Evolutionary conservation across 35 echinoderm and acorn worm species (phyloP), one percentile per base, ranked within the genome.

Genomic region (Diadema setosum): DNA sequence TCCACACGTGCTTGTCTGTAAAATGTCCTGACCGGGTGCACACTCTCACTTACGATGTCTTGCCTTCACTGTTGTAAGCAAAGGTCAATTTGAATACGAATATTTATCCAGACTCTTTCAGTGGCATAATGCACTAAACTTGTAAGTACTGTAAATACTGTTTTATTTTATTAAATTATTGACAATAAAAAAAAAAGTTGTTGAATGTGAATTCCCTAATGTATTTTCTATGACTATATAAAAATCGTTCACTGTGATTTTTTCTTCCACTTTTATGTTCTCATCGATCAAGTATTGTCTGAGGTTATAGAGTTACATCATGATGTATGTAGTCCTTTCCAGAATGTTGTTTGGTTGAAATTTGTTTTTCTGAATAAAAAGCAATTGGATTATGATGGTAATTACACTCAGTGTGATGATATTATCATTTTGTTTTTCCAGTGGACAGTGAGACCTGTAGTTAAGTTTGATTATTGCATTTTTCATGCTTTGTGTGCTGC

Each of bases 161-260:
- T 67, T 67, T n/a, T 67, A 67, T 67, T 67, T 67, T 67, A 67
- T 34, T 67, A 67, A 67, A 67, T 67, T 67, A 67, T 67, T 67
- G 63, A 67, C 30, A 67, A 67, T 67, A 34, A 67, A 33, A 67
- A 33, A 33, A 26, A 26, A 8, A 33, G 63, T 67, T 18, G 63
- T 67, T n/a, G 63, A 34, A 67, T 67, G 63, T 67, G 63, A 67
- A 67, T 15, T 67, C 63, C 27, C 63, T 34, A 67, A 67, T 67
- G 63, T 67, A 67, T 67, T 67, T 67, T 67, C 63, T 67, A 67
- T 67, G 63, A 67, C 30, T 67, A 32, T 67, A 67, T 67, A 32
- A 67, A 61, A 63, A 65, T 32, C 26, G 25, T 5, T 63, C 31
- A 33, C 5, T 2, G 30, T 67, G n/a, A n/a, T 67, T 25, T 67